Evolutionary conservation across 1,140 invertebrate species (phyloP).

Genomic region (Achroia grisella): DNA sequence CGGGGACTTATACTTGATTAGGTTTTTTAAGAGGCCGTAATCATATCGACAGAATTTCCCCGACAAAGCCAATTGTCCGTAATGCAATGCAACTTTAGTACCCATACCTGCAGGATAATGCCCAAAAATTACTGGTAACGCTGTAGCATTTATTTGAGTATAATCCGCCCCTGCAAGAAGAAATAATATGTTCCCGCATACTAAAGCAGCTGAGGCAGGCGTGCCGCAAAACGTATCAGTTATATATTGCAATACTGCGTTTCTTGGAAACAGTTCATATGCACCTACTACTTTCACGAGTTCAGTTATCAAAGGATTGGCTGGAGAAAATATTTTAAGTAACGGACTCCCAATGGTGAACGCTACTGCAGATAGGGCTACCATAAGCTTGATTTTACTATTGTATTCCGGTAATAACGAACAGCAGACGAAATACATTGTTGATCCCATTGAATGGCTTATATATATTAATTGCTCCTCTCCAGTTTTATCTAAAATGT

Average conservation of each 20-base stretch:
- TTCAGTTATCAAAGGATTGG: not conserved
- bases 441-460: constrained; percentile 69
- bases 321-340: constrained; percentile 17
- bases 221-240: constrained; percentile 40
- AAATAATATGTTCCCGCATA: not conserved
- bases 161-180: not conserved
- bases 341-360: constrained; percentile 70
- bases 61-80: not conserved
- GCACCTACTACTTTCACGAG: not conserved
- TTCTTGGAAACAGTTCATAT: constrained; percentile 8
- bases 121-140: not conserved
- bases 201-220: not conserved
- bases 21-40: not conserved
- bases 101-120: not conserved
- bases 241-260: constrained; percentile 38
- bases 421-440: constrained; percentile 67
- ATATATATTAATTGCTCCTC: constrained; percentile 70
- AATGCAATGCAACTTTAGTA: not conserved
- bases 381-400: constrained; percentile 73
- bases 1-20: not conserved
- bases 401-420: constrained; percentile 76
- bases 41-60: not conserved
- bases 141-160: not conserved
- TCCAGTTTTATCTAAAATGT: constrained; percentile 70
- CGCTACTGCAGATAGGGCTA: constrained; percentile 77